These are phyloP conservation scores for Syngnathus acus DNA, from an alignment of 2,797 vertebrate species.

Conservation along the genomic window DNA sequence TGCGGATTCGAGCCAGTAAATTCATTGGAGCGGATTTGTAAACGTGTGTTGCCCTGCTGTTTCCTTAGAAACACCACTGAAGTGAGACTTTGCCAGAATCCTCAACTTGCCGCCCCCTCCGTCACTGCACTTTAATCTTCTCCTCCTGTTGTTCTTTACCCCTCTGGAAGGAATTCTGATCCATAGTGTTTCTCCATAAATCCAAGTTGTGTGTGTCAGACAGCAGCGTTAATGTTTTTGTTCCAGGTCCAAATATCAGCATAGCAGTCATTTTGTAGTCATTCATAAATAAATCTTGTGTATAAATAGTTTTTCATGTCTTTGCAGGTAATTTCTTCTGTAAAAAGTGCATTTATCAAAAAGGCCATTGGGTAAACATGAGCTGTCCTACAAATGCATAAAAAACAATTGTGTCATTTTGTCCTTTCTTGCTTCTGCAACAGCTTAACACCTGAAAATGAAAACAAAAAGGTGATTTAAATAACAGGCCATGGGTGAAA, in stretches of 20 bases:
- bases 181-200: slow-evolving; percentile 29
- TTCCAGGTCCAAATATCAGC: slow-evolving; percentile 37
- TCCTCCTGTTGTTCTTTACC: slow-evolving; percentile 13
- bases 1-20: slow-evolving; percentile 11
- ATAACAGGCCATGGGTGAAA: neutral
- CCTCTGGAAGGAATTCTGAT: slow-evolving; percentile 32
- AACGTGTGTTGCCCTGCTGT: slow-evolving; percentile 23
- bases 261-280: slow-evolving; percentile 19
- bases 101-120: slow-evolving; percentile 31
- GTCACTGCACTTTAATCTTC: slow-evolving; percentile 1
- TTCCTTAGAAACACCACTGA: slow-evolving; percentile 48
- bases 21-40: slow-evolving; percentile 23
- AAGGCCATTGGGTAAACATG: slow-evolving; percentile 61
- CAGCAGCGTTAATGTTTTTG: slow-evolving; percentile 31
- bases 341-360: slow-evolving; percentile 66
- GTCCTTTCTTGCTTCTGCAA: slow-evolving; percentile 47
- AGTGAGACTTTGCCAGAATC: slow-evolving; percentile 43
- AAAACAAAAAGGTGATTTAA: neutral
- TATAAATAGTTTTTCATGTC: slow-evolving; percentile 41
- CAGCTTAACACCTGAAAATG: slow-evolving; percentile 51
- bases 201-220: slow-evolving; percentile 24
- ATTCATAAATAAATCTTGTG: slow-evolving; percentile 43
- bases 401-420: slow-evolving; percentile 49
- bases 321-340: slow-evolving; percentile 43
- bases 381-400: slow-evolving; percentile 59